Percentiles rank a stretch among this genome's conserved stretches.
These are phyloP conservation scores for Pantherophis vulpinus DNA, from an alignment of 2,797 vertebrate species.

Conservation along the genomic window DNA sequence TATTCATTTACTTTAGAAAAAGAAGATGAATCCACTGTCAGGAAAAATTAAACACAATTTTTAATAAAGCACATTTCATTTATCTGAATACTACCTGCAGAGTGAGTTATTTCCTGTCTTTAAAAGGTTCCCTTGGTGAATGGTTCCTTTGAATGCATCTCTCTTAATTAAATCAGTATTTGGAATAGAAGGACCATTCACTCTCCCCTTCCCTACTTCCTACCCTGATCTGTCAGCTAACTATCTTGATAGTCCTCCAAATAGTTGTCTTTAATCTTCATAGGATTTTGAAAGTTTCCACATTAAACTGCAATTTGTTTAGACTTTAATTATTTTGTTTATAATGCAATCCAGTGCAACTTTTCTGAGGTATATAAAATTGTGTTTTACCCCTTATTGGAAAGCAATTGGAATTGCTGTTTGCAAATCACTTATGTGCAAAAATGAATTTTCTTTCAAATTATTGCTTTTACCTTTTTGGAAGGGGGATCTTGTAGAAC, in stretches of 20 bases:
- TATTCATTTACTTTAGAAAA: conserved; percentile 27
- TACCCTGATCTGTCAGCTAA: neutral
- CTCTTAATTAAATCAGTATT: conserved; percentile 24
- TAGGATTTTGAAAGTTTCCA: neutral
- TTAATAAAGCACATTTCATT: conserved; percentile 30
- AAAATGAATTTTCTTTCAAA: neutral
- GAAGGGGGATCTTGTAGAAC: neutral
- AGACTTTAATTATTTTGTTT: neutral
- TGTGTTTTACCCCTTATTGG: neutral
- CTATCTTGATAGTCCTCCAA: conserved; percentile 9
- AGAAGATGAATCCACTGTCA: neutral
- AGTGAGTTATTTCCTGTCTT: neutral
- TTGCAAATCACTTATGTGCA: neutral
- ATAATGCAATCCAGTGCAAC: neutral
- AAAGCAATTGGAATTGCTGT: neutral
- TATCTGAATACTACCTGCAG: conserved; percentile 14
- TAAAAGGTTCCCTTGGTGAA: conserved; percentile 18
- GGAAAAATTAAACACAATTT: neutral
- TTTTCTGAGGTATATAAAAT: neutral
- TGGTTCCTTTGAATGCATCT: neutral
- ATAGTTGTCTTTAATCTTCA: conserved; percentile 8
- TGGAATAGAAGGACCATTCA: conserved; percentile 21
- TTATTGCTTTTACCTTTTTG: neutral
- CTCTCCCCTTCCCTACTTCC: neutral
- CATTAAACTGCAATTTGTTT: neutral